These are phyloP conservation scores for Bombyx mandarina DNA, from an alignment of 1,140 invertebrate species.

Conservation along the genomic window DNA sequence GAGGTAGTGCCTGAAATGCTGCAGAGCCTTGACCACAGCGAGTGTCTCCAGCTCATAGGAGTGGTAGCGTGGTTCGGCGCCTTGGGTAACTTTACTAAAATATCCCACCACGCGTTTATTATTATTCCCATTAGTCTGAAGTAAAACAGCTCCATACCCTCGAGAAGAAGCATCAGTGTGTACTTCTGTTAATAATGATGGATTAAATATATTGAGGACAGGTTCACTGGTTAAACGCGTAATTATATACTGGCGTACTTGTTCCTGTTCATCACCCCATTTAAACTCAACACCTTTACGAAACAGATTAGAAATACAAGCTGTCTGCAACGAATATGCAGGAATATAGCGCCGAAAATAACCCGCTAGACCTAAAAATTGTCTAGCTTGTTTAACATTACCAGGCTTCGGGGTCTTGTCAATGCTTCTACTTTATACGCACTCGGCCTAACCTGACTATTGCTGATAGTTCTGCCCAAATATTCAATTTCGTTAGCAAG, in stretches of 20 bases:
- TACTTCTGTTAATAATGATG: constrained; percentile 24
- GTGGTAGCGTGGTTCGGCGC: constrained; percentile 29
- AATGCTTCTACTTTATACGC: constrained; percentile 36
- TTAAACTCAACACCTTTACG: constrained; percentile 19
- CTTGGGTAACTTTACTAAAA: constrained; percentile 27
- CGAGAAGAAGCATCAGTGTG: constrained; percentile 20
- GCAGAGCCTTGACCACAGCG: constrained; percentile 30
- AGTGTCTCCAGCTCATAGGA: constrained; percentile 43
- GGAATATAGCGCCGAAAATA: constrained; percentile 42
- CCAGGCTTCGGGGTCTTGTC: constrained; percentile 27
- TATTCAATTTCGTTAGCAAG: constrained; percentile 23
- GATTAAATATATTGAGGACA: constrained; percentile 29
- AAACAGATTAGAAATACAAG: constrained; percentile 24
- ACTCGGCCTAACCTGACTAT: constrained; percentile 29
- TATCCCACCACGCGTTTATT: constrained; percentile 30
- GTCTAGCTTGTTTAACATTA: constrained; percentile 29
- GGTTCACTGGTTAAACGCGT: constrained; percentile 17
- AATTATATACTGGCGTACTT: constrained; percentile 11
- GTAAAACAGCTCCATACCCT: constrained; percentile 30
- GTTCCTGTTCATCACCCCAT: constrained; percentile 14
- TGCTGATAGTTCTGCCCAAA: constrained; percentile 25
- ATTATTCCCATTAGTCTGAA: constrained; percentile 20
- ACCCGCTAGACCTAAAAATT: constrained; percentile 37
- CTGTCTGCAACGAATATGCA: constrained; percentile 23
- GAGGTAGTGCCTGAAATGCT: constrained; percentile 37